Evolutionary conservation across 2,113 vertebrate species (phyloP).

Genomic region (Leptosomus discolor): DNA sequence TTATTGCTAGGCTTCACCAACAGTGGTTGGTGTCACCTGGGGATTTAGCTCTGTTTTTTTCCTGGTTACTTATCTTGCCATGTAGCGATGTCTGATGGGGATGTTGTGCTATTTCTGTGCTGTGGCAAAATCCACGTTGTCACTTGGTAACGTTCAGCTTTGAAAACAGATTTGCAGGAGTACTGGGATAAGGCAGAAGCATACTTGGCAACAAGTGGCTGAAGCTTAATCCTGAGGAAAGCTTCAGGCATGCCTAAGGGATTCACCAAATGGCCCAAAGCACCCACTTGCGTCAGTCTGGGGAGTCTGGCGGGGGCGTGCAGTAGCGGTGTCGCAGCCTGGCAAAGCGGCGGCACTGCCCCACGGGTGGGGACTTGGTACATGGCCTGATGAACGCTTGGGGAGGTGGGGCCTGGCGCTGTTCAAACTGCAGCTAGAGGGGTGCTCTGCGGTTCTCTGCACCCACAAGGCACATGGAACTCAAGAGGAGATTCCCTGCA

Average conservation of each 20-base stretch:
- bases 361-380: too few relatives aligned
- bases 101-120: background rate
- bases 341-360: background rate
- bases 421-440: too few relatives aligned
- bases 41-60: background rate
- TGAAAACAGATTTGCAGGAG: background rate
- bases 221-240: background rate
- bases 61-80: background rate
- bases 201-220: background rate
- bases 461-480: accelerated
- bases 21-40: background rate
- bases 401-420: background rate
- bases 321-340: accelerated
- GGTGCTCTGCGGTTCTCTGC: background rate
- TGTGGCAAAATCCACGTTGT: background rate
- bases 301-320: accelerated
- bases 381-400: accelerated
- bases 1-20: background rate
- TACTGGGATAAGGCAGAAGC: background rate
- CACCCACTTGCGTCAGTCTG: accelerated
- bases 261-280: background rate
- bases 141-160: background rate
- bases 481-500: background rate
- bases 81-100: background rate
- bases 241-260: accelerated